Evolutionary conservation across 2,113 vertebrate species (phyloP), one percentile per base, ranked within the genome.

Genomic region (Passer domesticus): DNA sequence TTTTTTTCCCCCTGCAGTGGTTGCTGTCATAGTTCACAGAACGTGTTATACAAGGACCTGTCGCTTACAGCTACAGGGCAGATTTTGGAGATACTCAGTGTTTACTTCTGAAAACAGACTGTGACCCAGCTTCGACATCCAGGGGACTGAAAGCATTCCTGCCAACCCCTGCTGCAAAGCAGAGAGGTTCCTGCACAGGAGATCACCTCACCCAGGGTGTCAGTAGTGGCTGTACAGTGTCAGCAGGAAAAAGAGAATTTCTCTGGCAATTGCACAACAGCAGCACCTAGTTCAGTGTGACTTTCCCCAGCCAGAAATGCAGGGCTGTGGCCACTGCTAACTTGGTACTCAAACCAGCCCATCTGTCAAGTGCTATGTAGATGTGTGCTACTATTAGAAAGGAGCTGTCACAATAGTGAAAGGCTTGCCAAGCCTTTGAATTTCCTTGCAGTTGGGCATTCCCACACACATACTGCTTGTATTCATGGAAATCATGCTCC

Each of bases 191-290:
- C 62, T 55, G 35, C 30, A 79, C 49, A 56, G 0, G 0, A 23
- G 16, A 37, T 24, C 62, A 70, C 39, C 24, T 30, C 59, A 46
- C 17, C 44, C 33, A 59, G 35, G 7, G 50, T 59, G 33, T 47
- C 53, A 78, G 35, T 3, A 43, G 18, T 10, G 25, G 23, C 58
- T 72, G 66, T 46, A 85, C 50, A 47, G 11, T 0, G 0, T 12
- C 35, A 47, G 28, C 41, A 56, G 22, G 31, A 68, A 35, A 74
- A 44, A 25, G 5, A 55, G 19, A 35, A 76, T 80, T 88, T 68
- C 67, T 88, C 67, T 79, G 55, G 60, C 31, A 87, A 62, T 17
- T 50, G 39, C 0, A 0, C 56, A 78, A 60, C 79, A 58, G 22
- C 41, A 84, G 55, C 15, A 50, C n/a, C 50, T 31, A 4, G 2